Evolutionary conservation across 2,888 invertebrate genomes (phyloP).

Genomic region (Cataglyphis rosenhaueri): DNA sequence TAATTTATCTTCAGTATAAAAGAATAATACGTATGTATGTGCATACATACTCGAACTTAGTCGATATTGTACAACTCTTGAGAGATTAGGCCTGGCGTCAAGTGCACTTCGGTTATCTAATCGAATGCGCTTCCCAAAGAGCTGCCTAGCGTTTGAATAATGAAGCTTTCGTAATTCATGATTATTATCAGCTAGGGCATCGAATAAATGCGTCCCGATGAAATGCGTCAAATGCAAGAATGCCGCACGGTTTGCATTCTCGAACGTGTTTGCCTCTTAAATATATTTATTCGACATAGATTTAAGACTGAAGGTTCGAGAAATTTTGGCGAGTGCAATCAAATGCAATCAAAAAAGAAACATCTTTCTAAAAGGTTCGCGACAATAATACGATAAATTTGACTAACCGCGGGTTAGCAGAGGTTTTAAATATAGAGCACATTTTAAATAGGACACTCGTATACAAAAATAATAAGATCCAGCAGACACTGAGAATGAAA

Average conservation of each 20-base stretch:
- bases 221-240: not conserved
- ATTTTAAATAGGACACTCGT: not conserved
- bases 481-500: not conserved
- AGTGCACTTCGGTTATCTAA: conserved; percentile 37
- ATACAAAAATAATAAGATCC: conserved; percentile 10
- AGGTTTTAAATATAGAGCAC: not conserved
- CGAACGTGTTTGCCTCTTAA: not conserved
- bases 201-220: conserved; percentile 32
- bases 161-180: conserved; percentile 67
- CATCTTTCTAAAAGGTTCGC: not conserved
- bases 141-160: conserved; percentile 63
- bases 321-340: not conserved
- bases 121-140: conserved; percentile 48
- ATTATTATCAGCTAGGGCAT: conserved; percentile 66
- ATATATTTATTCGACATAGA: not conserved
- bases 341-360: not conserved
- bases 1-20: not conserved
- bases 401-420: not conserved
- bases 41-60: not conserved
- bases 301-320: not conserved
- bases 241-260: not conserved
- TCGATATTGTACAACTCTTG: conserved; percentile 32
- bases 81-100: conserved; percentile 28
- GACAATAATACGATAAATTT: not conserved
- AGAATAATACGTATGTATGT: not conserved